Evolutionary conservation across 2,113 vertebrate genomes (phyloP), one percentile per base, ranked within the genome.

Genomic region (Bungarus multicinctus): DNA sequence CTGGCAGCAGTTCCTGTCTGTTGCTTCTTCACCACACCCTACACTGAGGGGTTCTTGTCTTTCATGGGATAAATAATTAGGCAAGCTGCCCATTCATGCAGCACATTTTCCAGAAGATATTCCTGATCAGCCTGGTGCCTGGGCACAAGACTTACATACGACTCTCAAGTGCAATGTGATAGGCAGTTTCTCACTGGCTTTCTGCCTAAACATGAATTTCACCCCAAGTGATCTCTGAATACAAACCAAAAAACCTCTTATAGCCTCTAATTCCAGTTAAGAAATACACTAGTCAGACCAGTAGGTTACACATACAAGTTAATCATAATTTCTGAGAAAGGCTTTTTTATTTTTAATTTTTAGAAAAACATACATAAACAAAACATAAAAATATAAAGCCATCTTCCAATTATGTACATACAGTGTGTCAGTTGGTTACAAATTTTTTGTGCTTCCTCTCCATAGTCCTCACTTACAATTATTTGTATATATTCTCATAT

Each of bases 171-270:
- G 23, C 45, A 39, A 90, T 90, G n/a, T 90, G 92, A 90, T 93
- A 93, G 34, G 43, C 34, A 43, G 45, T 10, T 81, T 22, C 64
- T 86, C n/a, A 34, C 47, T 90, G 89, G 92, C 89, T 55, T 53
- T 64, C 92, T 87, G 89, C 89, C 89, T 18, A n/a, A 85, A 81
- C 43, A 22, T 64, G 89, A 87, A 87, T 87, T 90, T 93, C 81
- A 93, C 92, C 89, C 92, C 45, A 87, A 64, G 43, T 93, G 92
- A 93, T 90, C 92, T 87, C 39, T 93, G 89, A 86, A 64, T 90
- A 16, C n/a, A 90, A 90, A 60, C 9, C 52, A 47, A 58, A 64
- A 90, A 86, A 23, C 43, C 86, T 39, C 85, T 39, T 90, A 85
- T 52, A 50, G 18, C 45, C 39, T 90, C 86, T 87, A 55, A 53